Evolutionary conservation across 2,113 vertebrate genomes (phyloP).

Genomic region (Lates calcarifer): DNA sequence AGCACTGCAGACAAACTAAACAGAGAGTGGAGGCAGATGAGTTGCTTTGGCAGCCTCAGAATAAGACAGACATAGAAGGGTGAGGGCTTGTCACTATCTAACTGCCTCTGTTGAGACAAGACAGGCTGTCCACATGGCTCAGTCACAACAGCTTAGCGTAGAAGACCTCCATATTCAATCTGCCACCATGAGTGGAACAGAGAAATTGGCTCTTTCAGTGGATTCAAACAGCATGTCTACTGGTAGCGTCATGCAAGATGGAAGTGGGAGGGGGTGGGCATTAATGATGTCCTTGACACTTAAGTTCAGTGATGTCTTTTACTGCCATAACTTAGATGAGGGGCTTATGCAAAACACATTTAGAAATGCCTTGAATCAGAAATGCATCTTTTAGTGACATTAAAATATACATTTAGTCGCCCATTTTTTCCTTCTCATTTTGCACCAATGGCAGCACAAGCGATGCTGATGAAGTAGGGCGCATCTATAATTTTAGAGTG

Average conservation of each 20-base stretch:
- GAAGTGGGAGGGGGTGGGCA: constrained; percentile 15
- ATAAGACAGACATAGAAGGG: constrained; percentile 64
- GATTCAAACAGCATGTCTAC: constrained; percentile 44
- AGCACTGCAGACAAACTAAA: constrained; percentile 75
- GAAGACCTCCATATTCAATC: constrained; percentile 59
- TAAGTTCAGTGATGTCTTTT: constrained; percentile 30
- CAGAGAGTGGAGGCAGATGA: constrained; percentile 75
- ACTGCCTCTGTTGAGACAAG: constrained; percentile 70
- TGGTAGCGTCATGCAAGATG: constrained; percentile 21
- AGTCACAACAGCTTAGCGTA: constrained; percentile 63
- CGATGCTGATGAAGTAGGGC: not conserved
- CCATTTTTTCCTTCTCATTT: not conserved
- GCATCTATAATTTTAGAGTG: not conserved
- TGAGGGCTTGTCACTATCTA: constrained; percentile 78
- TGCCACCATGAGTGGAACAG: constrained; percentile 43
- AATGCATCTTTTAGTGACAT: constrained; percentile 1
- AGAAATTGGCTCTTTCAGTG: constrained; percentile 53
- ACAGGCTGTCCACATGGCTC: constrained; percentile 75
- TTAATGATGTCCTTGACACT: constrained; percentile 65
- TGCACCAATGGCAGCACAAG: not conserved
- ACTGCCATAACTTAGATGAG: not conserved
- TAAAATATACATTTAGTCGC: not conserved
- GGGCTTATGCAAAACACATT: constrained; percentile 31
- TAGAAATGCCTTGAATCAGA: constrained; percentile 2
- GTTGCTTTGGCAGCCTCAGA: constrained; percentile 72